phyloP scores from a whole-genome alignment of 1,140 invertebrate species.

The Ips nitidus region DNA sequence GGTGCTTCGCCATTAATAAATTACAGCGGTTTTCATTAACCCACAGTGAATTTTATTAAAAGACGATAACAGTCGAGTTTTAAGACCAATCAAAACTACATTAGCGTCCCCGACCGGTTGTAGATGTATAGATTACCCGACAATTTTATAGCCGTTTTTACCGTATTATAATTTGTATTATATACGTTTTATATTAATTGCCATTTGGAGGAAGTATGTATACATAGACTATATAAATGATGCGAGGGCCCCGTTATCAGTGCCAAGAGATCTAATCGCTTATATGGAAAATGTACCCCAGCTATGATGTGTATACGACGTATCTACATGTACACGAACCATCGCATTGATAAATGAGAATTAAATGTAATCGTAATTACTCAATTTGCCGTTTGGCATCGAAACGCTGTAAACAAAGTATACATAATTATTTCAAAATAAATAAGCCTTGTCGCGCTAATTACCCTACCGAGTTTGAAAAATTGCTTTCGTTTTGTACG shows the following conservation, averaged over 20 bases:
- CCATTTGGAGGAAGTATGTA: slow-evolving; percentile 26
- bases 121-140: slow-evolving; percentile 24
- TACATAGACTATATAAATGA: slow-evolving; percentile 12
- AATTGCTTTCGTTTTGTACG: too few relatives aligned
- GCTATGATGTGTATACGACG: neutral
- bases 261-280: slow-evolving; percentile 26
- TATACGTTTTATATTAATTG: slow-evolving; percentile 34
- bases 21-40: slow-evolving; percentile 29
- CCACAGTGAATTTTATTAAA: slow-evolving; percentile 35
- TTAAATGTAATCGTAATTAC: slow-evolving; percentile 34
- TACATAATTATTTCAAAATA: neutral
- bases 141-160: slow-evolving; percentile 13
- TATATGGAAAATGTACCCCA: slow-evolving; percentile 15
- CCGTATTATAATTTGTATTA: slow-evolving; percentile 29
- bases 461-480: too few relatives aligned
- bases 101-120: slow-evolving; percentile 23
- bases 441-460: neutral
- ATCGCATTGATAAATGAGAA: slow-evolving; percentile 29
- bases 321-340: too few relatives aligned
- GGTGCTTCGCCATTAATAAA: slow-evolving; percentile 38
- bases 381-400: slow-evolving; percentile 24
- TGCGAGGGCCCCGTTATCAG: slow-evolving; percentile 22
- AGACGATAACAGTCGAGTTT: slow-evolving; percentile 32
- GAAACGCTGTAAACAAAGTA: slow-evolving; percentile 18
- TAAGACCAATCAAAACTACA: slow-evolving; percentile 38